Conservation (phyloP, 2,888 invertebrate genomes). For the Magallana nippona region DNA sequence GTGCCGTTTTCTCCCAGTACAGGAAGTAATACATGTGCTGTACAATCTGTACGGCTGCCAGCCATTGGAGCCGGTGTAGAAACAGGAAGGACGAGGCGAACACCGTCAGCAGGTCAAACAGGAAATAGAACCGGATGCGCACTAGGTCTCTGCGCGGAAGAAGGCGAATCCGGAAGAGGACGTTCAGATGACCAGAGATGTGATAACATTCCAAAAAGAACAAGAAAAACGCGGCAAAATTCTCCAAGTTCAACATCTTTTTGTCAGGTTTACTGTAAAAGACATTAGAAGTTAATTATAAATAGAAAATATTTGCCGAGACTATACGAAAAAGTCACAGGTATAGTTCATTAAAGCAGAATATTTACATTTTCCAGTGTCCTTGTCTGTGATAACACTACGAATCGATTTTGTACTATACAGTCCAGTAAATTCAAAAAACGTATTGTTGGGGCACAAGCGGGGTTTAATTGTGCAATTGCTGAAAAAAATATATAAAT, state of each 20-base stretch:
- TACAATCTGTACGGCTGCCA: conserved; percentile 67
- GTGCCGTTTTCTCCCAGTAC: conserved; percentile 70
- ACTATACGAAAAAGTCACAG: too few relatives aligned
- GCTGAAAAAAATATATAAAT: too few relatives aligned
- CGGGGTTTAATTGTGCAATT: too few relatives aligned
- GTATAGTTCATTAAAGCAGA: too few relatives aligned
- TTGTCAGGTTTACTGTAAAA: too few relatives aligned
- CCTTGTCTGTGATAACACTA: too few relatives aligned
- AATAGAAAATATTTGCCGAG: too few relatives aligned
- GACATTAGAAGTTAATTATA: too few relatives aligned
- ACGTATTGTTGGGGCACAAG: too few relatives aligned
- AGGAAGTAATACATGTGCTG: conserved; percentile 74
- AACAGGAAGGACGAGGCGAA: conserved; percentile 67
- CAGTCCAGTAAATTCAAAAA: too few relatives aligned
- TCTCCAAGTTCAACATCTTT: conserved; percentile 34
- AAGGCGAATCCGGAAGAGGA: conserved; percentile 71
- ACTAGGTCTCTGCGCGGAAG: conserved; percentile 74
- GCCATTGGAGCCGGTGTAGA: conserved; percentile 68
- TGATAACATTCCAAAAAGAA: conserved; percentile 70
- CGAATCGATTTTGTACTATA: too few relatives aligned
- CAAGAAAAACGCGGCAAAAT: conserved; percentile 51
- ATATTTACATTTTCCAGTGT: too few relatives aligned
- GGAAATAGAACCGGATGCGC: conserved; percentile 70
- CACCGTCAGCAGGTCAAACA: conserved; percentile 71
- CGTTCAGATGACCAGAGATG: conserved; percentile 65